Evolutionary conservation across 2,797 vertebrate genomes (phyloP), one percentile per base, ranked within the genome.

Genomic region (Urosaurus nigricauda): DNA sequence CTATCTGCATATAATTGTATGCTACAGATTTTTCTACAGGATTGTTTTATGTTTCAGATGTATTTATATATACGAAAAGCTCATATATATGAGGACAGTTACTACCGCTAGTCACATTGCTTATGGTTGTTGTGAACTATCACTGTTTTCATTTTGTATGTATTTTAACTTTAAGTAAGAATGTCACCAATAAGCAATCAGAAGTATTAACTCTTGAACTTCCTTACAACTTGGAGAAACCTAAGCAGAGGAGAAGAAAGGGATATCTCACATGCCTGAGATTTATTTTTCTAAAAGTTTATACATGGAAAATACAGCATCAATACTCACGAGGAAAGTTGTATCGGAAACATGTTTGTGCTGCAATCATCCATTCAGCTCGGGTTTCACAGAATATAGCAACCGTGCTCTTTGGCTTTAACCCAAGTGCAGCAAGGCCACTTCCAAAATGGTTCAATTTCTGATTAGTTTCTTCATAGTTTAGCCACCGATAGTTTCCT

Each of bases 381-480:
- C 98, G 96, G 16, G 99, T 99, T 96, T 99, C 99, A 87, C 99
- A 99, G 94, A 99, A 99, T 90, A 99, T 98, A 21, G 98, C 99
- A 17, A 99, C 97, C 1, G 97, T 98, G 86, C 93, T 97, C 96
- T 97, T 98, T 3, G 99, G 98, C 91, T 98, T 96, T 68, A 98
- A 97, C 43, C 98, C 99, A 84, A 99, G 92, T 19, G 98, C 98
- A 68, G 95, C 96, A 94, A 99, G 94, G 37, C 99, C 99, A 4
- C 96, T 98, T 84, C 98, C 98, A 90, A 99, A 94, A 82, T 96
- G 93, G 94, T 90, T 96, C 26, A 98, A 96, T 70, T 96, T 91
- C 70, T 93, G 85, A 63, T 98, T 98, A 80, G 98, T 86, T 37
- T 99, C 98, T 77, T 98, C 96, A 92, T 99, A 99, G 63, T 96